Evolutionary conservation across 2,797 vertebrate genomes (phyloP).

Genomic region (Gymnopithys bicolor): DNA sequence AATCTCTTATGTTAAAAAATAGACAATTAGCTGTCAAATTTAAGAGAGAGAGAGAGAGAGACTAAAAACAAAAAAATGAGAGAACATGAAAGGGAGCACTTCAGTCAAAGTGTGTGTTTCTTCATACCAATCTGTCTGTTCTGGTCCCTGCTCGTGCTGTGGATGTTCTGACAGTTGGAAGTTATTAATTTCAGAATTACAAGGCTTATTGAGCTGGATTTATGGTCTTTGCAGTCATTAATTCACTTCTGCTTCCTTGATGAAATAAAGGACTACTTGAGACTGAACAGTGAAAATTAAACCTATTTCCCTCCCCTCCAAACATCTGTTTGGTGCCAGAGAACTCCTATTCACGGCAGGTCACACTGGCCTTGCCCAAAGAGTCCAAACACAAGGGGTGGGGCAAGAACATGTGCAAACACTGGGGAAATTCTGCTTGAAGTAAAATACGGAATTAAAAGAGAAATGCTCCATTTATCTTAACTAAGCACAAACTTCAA

Average conservation of each 20-base stretch:
- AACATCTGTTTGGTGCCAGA: not conserved
- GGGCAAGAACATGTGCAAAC: rapidly evolving
- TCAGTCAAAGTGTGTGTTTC: not conserved
- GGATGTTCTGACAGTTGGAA: constrained; percentile 37
- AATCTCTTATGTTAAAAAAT: not conserved
- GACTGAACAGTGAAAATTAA: not conserved
- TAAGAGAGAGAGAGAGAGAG: not conserved
- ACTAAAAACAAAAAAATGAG: not conserved
- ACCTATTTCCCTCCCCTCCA: not conserved
- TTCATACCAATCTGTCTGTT: not conserved
- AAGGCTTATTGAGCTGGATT: constrained; percentile 42
- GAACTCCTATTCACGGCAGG: not conserved
- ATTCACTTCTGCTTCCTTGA: constrained; percentile 17
- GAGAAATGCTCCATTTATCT: not conserved
- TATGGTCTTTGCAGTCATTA: constrained; percentile 1
- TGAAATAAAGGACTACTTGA: not conserved
- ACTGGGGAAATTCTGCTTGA: not conserved
- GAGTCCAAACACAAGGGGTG: not conserved
- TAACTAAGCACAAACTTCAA: not conserved
- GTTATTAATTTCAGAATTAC: constrained; percentile 45
- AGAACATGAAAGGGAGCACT: not conserved
- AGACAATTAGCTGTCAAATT: not conserved
- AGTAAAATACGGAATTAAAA: not conserved
- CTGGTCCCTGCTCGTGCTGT: not conserved
- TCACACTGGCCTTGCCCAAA: rapidly evolving